Evolutionary conservation across 2,888 invertebrate species (phyloP).

Genomic region (Actias luna): DNA sequence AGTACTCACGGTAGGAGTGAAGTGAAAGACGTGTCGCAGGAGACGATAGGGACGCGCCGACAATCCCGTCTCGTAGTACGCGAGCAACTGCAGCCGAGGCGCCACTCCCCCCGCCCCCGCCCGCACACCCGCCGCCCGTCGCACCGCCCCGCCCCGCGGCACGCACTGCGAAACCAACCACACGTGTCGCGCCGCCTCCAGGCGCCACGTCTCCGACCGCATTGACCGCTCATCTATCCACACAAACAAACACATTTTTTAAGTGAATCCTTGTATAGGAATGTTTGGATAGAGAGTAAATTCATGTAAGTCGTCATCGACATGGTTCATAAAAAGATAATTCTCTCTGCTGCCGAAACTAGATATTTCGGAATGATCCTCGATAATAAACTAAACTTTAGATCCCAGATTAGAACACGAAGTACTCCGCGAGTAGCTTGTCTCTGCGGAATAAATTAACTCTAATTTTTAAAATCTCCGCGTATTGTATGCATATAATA

Average conservation of each 20-base stretch:
- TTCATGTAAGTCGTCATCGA: too few species aligned
- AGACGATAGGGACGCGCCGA: slow-evolving; percentile 51
- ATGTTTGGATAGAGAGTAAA: too few species aligned
- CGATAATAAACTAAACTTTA: too few species aligned
- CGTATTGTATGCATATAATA: too few species aligned
- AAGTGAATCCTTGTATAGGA: too few species aligned
- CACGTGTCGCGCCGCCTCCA: slow-evolving; percentile 45
- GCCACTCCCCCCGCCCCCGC: slow-evolving; percentile 42
- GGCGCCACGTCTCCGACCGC: slow-evolving; percentile 49
- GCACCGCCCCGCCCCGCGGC: slow-evolving; percentile 33
- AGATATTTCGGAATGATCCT: too few species aligned
- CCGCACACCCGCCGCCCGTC: slow-evolving; percentile 50
- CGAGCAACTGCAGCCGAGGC: slow-evolving; percentile 52
- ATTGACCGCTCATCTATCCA: slow-evolving; percentile 62
- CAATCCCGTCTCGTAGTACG: slow-evolving; percentile 64
- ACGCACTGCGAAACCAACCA: slow-evolving; percentile 26
- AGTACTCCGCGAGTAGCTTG: too few species aligned
- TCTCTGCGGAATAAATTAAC: too few species aligned
- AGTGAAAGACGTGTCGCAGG: slow-evolving; percentile 63
- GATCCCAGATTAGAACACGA: too few species aligned
- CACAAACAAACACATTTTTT: background rate
- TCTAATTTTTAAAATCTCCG: too few species aligned
- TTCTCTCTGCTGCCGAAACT: too few species aligned
- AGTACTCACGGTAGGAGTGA: slow-evolving; percentile 49
- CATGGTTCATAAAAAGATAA: too few species aligned